phyloP scores from a whole-genome alignment of 2,113 vertebrate species.

The Chaetodon trifascialis region DNA sequence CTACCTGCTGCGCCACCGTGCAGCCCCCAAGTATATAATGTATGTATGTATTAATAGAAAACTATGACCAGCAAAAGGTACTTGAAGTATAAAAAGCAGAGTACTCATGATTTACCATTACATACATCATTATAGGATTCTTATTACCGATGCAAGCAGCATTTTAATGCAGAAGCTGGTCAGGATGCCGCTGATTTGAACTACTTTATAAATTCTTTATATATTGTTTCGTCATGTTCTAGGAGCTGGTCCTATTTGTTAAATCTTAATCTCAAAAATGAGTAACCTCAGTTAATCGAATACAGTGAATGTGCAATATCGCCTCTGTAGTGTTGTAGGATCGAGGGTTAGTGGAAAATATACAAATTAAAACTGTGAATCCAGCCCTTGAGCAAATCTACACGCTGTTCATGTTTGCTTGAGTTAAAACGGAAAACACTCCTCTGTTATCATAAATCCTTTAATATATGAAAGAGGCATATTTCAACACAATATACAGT shows the following conservation, averaged over 20 bases:
- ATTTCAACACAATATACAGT: constrained; percentile 85
- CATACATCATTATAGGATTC: background rate
- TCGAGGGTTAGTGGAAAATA: background rate
- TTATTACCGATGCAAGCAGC: background rate
- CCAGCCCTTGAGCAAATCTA: background rate
- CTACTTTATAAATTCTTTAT: background rate
- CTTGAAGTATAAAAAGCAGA: background rate
- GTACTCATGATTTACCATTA: too few relatives aligned
- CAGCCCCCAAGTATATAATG: too few relatives aligned
- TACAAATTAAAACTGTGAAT: background rate
- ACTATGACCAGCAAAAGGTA: background rate
- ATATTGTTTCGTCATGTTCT: background rate
- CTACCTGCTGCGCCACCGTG: too few relatives aligned
- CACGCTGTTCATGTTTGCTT: too few relatives aligned
- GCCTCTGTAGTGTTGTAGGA: background rate
- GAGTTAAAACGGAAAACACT: background rate
- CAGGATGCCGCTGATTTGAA: too few relatives aligned
- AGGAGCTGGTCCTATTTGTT: background rate
- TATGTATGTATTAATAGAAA: background rate
- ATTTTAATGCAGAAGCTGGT: background rate
- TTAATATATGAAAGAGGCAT: constrained; percentile 86
- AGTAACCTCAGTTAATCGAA: background rate
- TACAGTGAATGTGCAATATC: background rate
- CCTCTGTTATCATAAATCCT: constrained; percentile 78
- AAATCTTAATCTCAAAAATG: background rate